Evolutionary conservation across 2,797 vertebrate species (phyloP).

Genomic region (Corythornis leucogaster): DNA sequence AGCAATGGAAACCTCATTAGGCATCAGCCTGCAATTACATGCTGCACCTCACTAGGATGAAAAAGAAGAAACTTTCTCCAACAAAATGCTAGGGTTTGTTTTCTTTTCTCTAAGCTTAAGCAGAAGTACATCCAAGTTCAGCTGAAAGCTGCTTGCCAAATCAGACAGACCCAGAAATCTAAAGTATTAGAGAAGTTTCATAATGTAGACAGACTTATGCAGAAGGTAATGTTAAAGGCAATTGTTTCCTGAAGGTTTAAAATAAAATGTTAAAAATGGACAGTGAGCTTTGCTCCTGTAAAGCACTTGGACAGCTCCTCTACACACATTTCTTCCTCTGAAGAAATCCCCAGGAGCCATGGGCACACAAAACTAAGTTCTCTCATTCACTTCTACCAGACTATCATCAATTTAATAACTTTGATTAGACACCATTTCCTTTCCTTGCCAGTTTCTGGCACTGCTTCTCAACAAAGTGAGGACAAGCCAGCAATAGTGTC

Average conservation of each 20-base stretch:
- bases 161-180: neutral
- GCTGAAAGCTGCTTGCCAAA: neutral
- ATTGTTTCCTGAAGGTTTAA: neutral
- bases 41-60: neutral
- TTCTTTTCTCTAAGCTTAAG: neutral
- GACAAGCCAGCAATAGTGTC: neutral
- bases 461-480: neutral
- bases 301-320: neutral
- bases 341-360: neutral
- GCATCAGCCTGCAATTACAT: neutral
- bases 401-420: neutral
- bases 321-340: neutral
- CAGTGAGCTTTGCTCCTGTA: neutral
- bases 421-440: neutral
- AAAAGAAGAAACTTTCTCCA: neutral
- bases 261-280: neutral
- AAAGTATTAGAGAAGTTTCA: neutral
- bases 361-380: neutral
- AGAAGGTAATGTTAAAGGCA: neutral
- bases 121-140: neutral
- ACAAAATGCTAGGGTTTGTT: neutral
- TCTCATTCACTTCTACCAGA: neutral
- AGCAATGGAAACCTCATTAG: neutral
- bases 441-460: neutral
- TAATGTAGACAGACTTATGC: neutral